Evolutionary conservation across 1,140 invertebrate genomes (phyloP).

Genomic region (Drosophila prosaltans): DNA sequence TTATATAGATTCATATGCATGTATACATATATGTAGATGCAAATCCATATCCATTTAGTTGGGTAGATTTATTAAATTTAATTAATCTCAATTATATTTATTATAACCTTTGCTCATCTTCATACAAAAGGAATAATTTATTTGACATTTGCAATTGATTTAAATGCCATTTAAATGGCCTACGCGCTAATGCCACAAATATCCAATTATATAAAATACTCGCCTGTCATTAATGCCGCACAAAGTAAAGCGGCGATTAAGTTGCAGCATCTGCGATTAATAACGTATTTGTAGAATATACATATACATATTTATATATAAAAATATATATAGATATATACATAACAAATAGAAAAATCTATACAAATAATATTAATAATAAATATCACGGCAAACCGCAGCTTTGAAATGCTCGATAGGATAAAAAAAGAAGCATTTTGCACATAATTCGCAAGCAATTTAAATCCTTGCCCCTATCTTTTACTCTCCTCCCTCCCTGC

Average conservation of each 20-base stretch:
- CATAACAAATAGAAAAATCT: neutral
- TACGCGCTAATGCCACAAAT: conserved; percentile 49
- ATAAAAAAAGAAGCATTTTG: conserved; percentile 44
- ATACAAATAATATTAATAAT: conserved; percentile 56
- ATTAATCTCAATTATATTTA: conserved; percentile 10
- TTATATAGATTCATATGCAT: neutral
- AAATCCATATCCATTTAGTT: neutral
- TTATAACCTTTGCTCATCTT: neutral
- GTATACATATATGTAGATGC: too few species aligned
- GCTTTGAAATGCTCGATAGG: conserved; percentile 57
- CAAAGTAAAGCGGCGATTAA: conserved; percentile 38
- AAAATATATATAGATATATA: neutral
- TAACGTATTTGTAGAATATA: conserved; percentile 31
- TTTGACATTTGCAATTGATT: conserved; percentile 54
- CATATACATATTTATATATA: too few species aligned
- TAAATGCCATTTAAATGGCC: conserved; percentile 43
- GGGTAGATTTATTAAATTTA: conserved; percentile 5
- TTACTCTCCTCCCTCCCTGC: neutral
- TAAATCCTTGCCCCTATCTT: conserved; percentile 34
- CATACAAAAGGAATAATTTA: conserved; percentile 3
- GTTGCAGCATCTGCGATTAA: conserved; percentile 56
- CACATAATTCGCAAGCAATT: conserved; percentile 78
- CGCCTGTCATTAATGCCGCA: conserved; percentile 41
- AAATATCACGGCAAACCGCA: conserved; percentile 56
- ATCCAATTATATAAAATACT: conserved; percentile 55